Base-by-base conservation (phyloP, 2,888 invertebrate species). In the Frankliniella intonsa region DNA sequence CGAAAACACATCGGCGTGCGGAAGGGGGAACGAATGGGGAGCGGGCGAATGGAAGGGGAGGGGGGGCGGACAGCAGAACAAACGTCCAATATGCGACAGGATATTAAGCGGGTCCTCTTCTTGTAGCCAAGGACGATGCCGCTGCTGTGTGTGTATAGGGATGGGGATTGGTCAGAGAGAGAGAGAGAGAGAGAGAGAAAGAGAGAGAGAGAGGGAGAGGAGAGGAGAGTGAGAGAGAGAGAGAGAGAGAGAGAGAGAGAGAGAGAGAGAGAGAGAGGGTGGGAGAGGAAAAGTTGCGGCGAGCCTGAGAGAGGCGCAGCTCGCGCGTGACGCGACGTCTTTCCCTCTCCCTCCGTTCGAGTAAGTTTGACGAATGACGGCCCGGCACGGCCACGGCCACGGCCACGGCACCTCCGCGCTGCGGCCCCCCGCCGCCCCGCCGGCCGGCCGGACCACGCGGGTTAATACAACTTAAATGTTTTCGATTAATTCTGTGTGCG, bases 191-290 rank as follows among this genome's bases (percentile, higher is more conserved):
- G 55, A 17, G 55, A 55, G 19, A 65, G 65, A 65, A 19, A n/a
- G 65, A n/a, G 65, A 65, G 65, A 65, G n/a, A 65, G 65, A 17
- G 65, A 65, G 65, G 12, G 65, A 65, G 65, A 65, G n/a, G 9
- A 8, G n/a, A n/a, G 65, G n/a, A 19, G 9, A n/a, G 17, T 9
- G 17, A n/a, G 65, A 65, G n/a, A n/a, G 65, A 2, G 1, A 19
- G 65, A 65, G 65, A 65, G 62, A 65, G 19, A 65, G 62, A 65
- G 62, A 65, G 62, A 65, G 62, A 65, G 62, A 65, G 62, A 65
- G 62, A 65, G 62, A 65, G 62, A 19, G 11, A 65, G 14, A 65
- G 62, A 19, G 14, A 65, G 62, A 19, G 62, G 19, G 62, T 17
- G 62, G 19, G 14, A 65, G 62, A 65, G 65, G n/a, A n/a, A n/a